These are phyloP conservation scores for Zaprionus nigranus DNA, from an alignment of 1,140 invertebrate species.

Conservation along the genomic window DNA sequence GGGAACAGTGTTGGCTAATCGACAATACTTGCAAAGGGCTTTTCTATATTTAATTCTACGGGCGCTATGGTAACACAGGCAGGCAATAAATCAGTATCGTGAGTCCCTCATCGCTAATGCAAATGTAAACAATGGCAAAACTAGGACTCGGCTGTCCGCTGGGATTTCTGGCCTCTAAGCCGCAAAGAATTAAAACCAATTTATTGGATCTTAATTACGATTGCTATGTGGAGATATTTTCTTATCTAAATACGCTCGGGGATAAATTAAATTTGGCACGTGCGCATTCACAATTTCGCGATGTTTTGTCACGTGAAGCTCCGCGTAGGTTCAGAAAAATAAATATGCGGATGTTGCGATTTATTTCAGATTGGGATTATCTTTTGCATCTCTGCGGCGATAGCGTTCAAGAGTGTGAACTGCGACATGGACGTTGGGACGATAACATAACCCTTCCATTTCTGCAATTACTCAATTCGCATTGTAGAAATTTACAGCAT, in stretches of 20 bases:
- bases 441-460: constrained; percentile 50
- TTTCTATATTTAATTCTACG: neutral
- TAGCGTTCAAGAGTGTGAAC: constrained; percentile 52
- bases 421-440: constrained; percentile 64
- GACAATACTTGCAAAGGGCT: neutral
- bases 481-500: constrained; percentile 52
- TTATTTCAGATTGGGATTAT: constrained; percentile 55
- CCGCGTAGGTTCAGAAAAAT: constrained; percentile 43
- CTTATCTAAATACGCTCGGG: constrained; percentile 49
- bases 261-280: constrained; percentile 62
- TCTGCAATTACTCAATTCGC: constrained; percentile 27
- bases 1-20: constrained; percentile 12
- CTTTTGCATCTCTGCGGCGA: constrained; percentile 50
- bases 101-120: neutral
- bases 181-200: constrained; percentile 21
- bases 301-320: constrained; percentile 34
- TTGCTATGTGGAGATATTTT: constrained; percentile 57
- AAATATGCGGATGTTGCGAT: constrained; percentile 51
- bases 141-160: constrained; percentile 55
- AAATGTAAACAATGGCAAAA: constrained; percentile 51
- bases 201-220: constrained; percentile 71
- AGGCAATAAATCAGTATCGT: neutral
- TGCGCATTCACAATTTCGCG: constrained; percentile 45
- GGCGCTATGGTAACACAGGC: constrained; percentile 16
- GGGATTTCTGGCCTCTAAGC: constrained; percentile 49